Base-by-base conservation (phyloP, 1,140 invertebrate species). In the Drosophila neocordata region DNA sequence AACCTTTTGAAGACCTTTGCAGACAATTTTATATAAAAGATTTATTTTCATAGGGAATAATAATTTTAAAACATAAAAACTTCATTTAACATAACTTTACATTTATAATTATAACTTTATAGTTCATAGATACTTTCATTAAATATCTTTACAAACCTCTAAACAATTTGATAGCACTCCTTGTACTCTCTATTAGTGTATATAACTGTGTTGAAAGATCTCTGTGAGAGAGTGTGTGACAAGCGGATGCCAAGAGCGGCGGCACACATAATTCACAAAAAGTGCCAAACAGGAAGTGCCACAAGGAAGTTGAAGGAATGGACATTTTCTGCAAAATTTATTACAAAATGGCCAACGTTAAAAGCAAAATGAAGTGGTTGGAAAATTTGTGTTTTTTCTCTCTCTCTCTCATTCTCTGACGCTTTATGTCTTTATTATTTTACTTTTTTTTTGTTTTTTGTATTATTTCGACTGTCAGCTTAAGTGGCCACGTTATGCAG, bases 231-330 rank as follows among this genome's bases (percentile, higher is more conserved):
- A 72, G 73, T 65, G 82, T 87, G 78, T 88, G 82, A 87, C 82
- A 87, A 65, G 60, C 78, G 82, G 82, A 87, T 82, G 71, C 68
- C 52, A 71, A 73, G 56, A 69, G 53, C 69, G 70, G 70, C 77
- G 69, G 69, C 66, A 70, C 70, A 77, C 64, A 77, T 77, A 31
- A 24, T 77, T 73, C 68, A 85, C 66, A 77, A 81, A 48, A 81
- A 83, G 78, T 81, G 78, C 78, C 70, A 85, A 87, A 79, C 82
- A 75, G 82, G 83, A 87, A 82, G 41, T 48, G 41, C 69, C 82
- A 75, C 60, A 74, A 65, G 62, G 63, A 15, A 74, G 67, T 64
- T 58, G 53, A 34, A 13, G 53, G 53, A 48, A 59, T 41, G 57
- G 37, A 41, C 35, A 77, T 65, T 65, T 75, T 71, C 77, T 85